Evolutionary conservation across 37 sponge, comb jelly and placozoan species (phyloP).

Genomic region (Haliclona indistincta): DNA sequence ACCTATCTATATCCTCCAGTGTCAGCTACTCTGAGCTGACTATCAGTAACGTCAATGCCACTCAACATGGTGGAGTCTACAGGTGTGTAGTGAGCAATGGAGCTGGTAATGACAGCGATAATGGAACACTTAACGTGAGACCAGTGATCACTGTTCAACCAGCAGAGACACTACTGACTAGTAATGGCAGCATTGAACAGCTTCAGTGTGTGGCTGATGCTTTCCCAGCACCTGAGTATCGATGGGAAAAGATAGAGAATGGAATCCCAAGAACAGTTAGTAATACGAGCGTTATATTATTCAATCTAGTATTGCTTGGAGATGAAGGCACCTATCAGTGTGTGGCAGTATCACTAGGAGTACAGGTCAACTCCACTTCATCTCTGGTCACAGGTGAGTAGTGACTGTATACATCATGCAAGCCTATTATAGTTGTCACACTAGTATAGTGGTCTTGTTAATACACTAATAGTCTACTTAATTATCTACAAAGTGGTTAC

Average conservation of each 20-base stretch:
- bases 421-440: too few relatives aligned
- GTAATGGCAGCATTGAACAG: background rate
- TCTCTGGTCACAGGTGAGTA: constrained; percentile 19
- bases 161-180: background rate
- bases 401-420: too few relatives aligned
- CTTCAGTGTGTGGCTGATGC: constrained; percentile 12
- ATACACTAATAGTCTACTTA: too few relatives aligned
- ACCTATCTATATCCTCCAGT: too few relatives aligned
- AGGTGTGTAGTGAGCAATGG: constrained; percentile 62
- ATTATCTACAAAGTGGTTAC: too few relatives aligned
- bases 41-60: constrained; percentile 2
- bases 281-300: background rate
- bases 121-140: constrained; percentile 7
- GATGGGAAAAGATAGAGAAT: constrained; percentile 22
- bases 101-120: constrained; percentile 45
- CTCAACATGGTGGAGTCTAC: constrained; percentile 67
- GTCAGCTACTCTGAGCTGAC: too few relatives aligned
- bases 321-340: constrained; percentile 12
- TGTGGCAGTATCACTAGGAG: background rate
- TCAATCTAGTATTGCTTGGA: background rate
- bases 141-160: constrained; percentile 12
- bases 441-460: too few relatives aligned
- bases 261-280: background rate
- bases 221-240: constrained; percentile 23
- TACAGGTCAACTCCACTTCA: background rate